A percentile compares a stretch with the other conserved stretches of the same genome.
Conservation (phyloP, 1,140 invertebrate species). For the Lamellibrachia luymesi region DNA sequence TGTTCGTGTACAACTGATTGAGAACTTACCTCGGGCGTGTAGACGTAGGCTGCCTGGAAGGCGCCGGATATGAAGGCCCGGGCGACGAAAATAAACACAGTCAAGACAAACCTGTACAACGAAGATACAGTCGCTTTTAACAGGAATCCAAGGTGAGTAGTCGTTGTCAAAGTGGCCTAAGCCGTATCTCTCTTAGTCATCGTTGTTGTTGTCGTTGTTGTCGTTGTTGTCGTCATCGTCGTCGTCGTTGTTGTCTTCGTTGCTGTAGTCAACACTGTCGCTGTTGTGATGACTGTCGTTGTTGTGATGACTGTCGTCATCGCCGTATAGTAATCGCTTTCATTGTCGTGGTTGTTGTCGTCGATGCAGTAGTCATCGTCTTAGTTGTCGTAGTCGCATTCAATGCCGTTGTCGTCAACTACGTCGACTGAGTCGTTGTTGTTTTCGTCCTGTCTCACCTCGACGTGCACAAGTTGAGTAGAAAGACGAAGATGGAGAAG, state of each 20-base stretch:
- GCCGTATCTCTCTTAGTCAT: background rate
- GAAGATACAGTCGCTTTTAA: constrained; percentile 20
- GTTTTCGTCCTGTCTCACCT: constrained; percentile 63
- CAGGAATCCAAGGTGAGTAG: background rate
- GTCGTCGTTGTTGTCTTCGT: too few species aligned
- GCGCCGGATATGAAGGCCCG: constrained; percentile 89
- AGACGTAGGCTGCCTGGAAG: constrained; percentile 91
- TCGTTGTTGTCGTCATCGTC: too few species aligned
- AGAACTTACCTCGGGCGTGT: constrained; percentile 78
- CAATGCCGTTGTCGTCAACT: too few species aligned
- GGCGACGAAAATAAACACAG: constrained; percentile 82
- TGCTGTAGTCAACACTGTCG: too few species aligned
- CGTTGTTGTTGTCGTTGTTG: too few species aligned
- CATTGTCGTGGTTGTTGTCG: too few species aligned
- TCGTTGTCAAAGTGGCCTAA: background rate
- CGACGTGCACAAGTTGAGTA: constrained; percentile 74
- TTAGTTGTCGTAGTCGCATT: too few species aligned
- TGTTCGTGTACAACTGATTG: background rate
- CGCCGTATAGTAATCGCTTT: too few species aligned
- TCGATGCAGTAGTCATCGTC: too few species aligned
- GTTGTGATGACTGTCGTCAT: too few species aligned
- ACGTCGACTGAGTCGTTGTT: background rate
- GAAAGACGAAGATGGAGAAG: constrained; percentile 78
- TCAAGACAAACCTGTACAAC: constrained; percentile 69
- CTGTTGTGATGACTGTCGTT: too few species aligned